A percentile compares a stretch with the other conserved stretches of the same genome.
Conservation (phyloP, 2,888 invertebrate species). For the Strigamia crassipes region DNA sequence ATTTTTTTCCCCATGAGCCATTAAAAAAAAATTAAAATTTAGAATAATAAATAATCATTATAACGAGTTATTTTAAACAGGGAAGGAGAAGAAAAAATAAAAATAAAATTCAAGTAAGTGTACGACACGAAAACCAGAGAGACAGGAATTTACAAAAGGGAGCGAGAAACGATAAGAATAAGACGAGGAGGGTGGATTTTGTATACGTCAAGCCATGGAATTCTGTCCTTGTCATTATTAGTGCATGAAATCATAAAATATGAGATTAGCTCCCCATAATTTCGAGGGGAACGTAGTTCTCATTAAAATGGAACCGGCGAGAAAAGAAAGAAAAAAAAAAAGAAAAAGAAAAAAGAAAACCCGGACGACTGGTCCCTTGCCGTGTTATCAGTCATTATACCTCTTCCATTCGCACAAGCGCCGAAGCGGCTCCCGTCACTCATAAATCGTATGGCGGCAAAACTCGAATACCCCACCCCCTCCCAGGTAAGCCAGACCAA, state of each 20-base stretch:
- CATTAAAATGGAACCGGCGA: conserved; percentile 43
- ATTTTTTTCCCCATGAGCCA: neutral
- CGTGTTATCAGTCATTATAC: conserved; percentile 46
- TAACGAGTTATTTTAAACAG: neutral
- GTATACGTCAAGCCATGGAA: conserved; percentile 29
- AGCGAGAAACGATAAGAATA: conserved; percentile 1
- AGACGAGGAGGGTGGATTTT: neutral
- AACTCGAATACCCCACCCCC: conserved; percentile 10
- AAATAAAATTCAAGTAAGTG: neutral
- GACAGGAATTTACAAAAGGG: conserved; percentile 1
- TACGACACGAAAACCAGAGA: conserved; percentile 17
- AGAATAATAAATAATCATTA: neutral
- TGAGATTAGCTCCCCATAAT: conserved; percentile 46
- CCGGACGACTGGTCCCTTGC: conserved; percentile 14
- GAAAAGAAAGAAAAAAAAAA: neutral
- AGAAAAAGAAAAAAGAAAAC: neutral
- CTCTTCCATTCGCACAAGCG: conserved; percentile 29
- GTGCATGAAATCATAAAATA: conserved; percentile 47
- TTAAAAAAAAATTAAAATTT: neutral
- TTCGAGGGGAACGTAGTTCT: conserved; percentile 41
- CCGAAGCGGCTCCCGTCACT: conserved; percentile 28
- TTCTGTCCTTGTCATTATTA: conserved; percentile 46
- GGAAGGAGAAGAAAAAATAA: neutral
- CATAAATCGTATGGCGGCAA: conserved; percentile 44
- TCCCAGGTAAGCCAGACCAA: neutral